A percentile compares a stretch with the other conserved stretches of the same genome.
These are phyloP conservation scores for Coregonus clupeaformis DNA, from an alignment of 2,113 vertebrate species.

Conservation along the genomic window DNA sequence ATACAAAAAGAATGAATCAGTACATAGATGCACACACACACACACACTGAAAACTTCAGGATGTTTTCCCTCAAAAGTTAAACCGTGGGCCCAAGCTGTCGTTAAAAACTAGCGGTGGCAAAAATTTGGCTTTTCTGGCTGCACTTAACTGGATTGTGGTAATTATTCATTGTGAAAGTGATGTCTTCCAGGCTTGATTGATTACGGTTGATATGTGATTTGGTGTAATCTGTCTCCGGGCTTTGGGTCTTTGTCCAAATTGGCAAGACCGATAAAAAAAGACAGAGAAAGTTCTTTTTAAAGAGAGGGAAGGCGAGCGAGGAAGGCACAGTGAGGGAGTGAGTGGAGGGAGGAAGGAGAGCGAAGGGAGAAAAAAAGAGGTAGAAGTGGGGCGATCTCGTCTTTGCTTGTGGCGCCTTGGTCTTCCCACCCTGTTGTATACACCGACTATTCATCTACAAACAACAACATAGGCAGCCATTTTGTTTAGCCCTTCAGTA, in stretches of 20 bases:
- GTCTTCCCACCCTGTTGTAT: background rate
- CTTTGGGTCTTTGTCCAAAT: constrained; percentile 71
- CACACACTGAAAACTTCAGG: too few relatives aligned
- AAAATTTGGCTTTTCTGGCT: constrained; percentile 60
- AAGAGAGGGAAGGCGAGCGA: too few relatives aligned
- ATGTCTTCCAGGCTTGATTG: constrained; percentile 76
- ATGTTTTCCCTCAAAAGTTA: background rate
- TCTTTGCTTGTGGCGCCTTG: constrained; percentile 45
- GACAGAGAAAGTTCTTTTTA: constrained; percentile 61
- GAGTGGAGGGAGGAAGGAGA: constrained; percentile 24
- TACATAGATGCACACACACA: too few relatives aligned
- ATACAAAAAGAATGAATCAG: too few relatives aligned
- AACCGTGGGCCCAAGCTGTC: background rate
- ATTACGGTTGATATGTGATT: constrained; percentile 74
- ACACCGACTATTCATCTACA: constrained; percentile 55
- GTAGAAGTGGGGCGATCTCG: too few relatives aligned
- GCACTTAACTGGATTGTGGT: constrained; percentile 48
- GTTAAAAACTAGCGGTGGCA: constrained; percentile 65
- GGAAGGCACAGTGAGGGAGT: too few relatives aligned
- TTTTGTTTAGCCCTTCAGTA: constrained; percentile 44
- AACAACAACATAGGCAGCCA: constrained; percentile 33
- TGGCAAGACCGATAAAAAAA: constrained; percentile 63
- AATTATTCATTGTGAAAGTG: constrained; percentile 76
- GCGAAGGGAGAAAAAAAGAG: constrained; percentile 53
- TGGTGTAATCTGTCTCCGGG: constrained; percentile 76